Percentiles rank a stretch among this genome's conserved stretches.
Conservation (phyloP, 2,797 vertebrate species). For the Nasua narica region DNA sequence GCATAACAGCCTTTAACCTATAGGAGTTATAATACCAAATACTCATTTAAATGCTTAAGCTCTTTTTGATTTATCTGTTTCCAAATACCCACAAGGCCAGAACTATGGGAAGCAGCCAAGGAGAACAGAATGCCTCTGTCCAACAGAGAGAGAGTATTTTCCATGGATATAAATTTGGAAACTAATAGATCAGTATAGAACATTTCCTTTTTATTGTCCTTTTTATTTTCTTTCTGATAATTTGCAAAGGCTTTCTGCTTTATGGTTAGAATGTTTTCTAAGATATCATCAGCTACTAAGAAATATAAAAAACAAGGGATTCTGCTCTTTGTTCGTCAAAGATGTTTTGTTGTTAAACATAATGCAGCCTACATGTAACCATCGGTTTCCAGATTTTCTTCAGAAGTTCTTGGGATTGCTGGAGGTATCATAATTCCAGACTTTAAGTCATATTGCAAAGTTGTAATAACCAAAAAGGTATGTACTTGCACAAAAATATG, state of each 20-base stretch:
- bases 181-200: not conserved
- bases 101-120: not conserved
- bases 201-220: not conserved
- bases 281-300: not conserved
- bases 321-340: not conserved
- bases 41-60: not conserved
- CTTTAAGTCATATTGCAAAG: not conserved
- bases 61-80: constrained; percentile 18
- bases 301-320: not conserved
- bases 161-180: constrained; percentile 13
- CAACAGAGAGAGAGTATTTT: constrained; percentile 19
- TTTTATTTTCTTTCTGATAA: constrained; percentile 25
- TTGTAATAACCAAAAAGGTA: not conserved
- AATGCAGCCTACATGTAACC: not conserved
- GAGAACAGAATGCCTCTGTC: not conserved
- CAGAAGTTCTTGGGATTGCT: not conserved
- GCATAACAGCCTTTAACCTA: not conserved
- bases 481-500: not conserved
- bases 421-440: not conserved
- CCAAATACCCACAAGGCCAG: not conserved
- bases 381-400: not conserved
- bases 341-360: not conserved
- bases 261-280: not conserved
- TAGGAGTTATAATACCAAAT: not conserved
- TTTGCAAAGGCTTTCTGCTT: not conserved